Evolutionary conservation across 2,797 vertebrate species (phyloP).

Genomic region (Enoplosus armatus): DNA sequence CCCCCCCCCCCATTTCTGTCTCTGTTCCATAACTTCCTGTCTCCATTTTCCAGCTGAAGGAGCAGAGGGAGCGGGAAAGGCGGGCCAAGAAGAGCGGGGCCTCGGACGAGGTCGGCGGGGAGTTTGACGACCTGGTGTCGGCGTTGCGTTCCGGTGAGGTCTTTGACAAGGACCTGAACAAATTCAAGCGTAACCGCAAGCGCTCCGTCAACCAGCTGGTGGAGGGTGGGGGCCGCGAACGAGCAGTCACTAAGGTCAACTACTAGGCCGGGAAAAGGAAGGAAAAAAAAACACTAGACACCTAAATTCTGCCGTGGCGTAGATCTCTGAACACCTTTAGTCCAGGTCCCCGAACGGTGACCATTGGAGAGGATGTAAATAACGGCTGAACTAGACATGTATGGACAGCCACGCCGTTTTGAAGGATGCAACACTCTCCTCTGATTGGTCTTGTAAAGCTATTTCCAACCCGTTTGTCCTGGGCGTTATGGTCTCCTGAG

Average conservation of each 20-base stretch:
- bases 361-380: slow-evolving; percentile 51
- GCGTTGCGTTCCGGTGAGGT: slow-evolving; percentile 96
- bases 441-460: slow-evolving; percentile 62
- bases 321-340: slow-evolving; percentile 58
- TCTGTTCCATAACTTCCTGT: neutral
- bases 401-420: slow-evolving; percentile 28
- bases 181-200: slow-evolving; percentile 97
- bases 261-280: slow-evolving; percentile 82
- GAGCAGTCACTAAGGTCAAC: slow-evolving; percentile 92
- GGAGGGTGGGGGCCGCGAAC: slow-evolving; percentile 91
- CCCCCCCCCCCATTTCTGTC: neutral
- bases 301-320: slow-evolving; percentile 48
- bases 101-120: slow-evolving; percentile 93
- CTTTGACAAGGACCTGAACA: slow-evolving; percentile 98
- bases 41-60: slow-evolving; percentile 89
- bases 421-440: slow-evolving; percentile 60
- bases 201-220: slow-evolving; percentile 91
- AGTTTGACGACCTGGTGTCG: slow-evolving; percentile 97
- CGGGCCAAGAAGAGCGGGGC: slow-evolving; percentile 89
- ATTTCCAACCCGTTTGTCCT: slow-evolving; percentile 39
- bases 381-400: slow-evolving; percentile 63
- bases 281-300: slow-evolving; percentile 14
- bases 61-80: slow-evolving; percentile 94
- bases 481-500: slow-evolving; percentile 55
- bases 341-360: slow-evolving; percentile 40